These are phyloP conservation scores for Gymnodraco acuticeps DNA, from an alignment of 2,797 vertebrate species.

Conservation along the genomic window DNA sequence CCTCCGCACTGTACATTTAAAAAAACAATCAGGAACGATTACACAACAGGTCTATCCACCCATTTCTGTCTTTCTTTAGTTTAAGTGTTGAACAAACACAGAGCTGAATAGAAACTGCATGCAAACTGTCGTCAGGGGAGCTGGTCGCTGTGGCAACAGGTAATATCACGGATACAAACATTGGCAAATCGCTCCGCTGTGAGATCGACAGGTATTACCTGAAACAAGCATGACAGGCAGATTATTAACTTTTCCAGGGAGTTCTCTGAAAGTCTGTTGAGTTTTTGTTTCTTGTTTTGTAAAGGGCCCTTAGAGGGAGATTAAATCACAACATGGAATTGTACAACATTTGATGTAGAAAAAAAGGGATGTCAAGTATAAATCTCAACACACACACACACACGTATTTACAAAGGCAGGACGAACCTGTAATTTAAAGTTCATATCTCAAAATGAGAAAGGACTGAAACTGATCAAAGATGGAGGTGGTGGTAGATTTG, in stretches of 20 bases:
- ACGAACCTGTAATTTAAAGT: conserved; percentile 48
- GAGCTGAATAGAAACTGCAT: conserved; percentile 26
- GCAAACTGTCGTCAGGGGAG: conserved; percentile 27
- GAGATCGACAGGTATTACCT: conserved; percentile 56
- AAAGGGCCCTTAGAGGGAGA: conserved; percentile 3
- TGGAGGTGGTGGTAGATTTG: conserved; percentile 5
- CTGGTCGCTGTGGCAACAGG: conserved; percentile 48
- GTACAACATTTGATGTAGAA: conserved; percentile 37
- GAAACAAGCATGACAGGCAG: conserved; percentile 29
- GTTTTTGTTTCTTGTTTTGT: not conserved
- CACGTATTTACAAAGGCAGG: conserved; percentile 67
- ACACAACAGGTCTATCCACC: conserved; percentile 18
- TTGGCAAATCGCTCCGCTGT: conserved; percentile 40
- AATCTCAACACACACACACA: conserved; percentile 63
- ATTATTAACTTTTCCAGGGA: conserved; percentile 65
- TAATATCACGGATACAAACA: conserved; percentile 66
- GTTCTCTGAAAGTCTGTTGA: conserved; percentile 23
- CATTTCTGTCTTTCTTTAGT: not conserved
- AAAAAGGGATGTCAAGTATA: conserved; percentile 70
- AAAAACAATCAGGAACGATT: not conserved
- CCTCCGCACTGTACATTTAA: not conserved
- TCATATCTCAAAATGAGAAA: conserved; percentile 33
- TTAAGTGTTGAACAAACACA: conserved; percentile 49
- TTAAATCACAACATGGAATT: conserved; percentile 19
- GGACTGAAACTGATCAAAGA: conserved; percentile 25